Conservation (phyloP, 2,797 vertebrate species). For the Notamacropus eugenii region DNA sequence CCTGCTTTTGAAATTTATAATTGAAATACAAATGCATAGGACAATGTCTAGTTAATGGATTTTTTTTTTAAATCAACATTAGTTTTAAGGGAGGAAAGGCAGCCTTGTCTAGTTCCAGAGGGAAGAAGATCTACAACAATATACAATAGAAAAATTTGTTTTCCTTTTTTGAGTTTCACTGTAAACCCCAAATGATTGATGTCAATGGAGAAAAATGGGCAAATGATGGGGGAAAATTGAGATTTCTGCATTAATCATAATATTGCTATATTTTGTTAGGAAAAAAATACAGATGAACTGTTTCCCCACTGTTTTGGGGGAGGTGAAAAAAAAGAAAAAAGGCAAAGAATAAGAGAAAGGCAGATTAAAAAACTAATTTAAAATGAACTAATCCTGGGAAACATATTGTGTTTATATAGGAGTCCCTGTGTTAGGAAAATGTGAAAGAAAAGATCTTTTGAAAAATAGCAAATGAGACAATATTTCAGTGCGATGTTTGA, state of each 20-base stretch:
- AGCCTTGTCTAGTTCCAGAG: constrained; percentile 32
- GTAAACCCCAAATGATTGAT: constrained; percentile 37
- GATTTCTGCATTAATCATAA: constrained; percentile 20
- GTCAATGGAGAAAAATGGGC: constrained; percentile 44
- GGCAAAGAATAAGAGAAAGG: constrained; percentile 25
- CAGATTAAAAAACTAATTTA: neutral
- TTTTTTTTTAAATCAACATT: constrained; percentile 20
- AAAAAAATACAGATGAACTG: constrained; percentile 47
- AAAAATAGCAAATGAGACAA: constrained; percentile 23
- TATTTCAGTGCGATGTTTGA: constrained; percentile 35
- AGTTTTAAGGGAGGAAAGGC: constrained; percentile 53
- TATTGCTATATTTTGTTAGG: constrained; percentile 24
- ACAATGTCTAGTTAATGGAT: neutral
- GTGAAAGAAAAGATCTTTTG: constrained; percentile 35
- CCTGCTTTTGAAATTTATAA: constrained; percentile 41
- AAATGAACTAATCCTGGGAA: constrained; percentile 23
- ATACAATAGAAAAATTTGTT: constrained; percentile 22
- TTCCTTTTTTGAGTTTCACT: constrained; percentile 37
- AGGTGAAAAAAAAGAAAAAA: neutral
- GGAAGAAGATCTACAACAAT: constrained; percentile 22
- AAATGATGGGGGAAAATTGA: constrained; percentile 27
- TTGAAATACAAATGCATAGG: constrained; percentile 3
- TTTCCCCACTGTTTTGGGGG: constrained; percentile 13
- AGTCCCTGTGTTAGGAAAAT: constrained; percentile 23
- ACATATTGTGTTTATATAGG: constrained; percentile 2